A percentile compares a stretch with the other conserved stretches of the same genome.
phyloP scores from a whole-genome alignment of 2,113 vertebrate genomes.

The Forbesichthys agassizii region DNA sequence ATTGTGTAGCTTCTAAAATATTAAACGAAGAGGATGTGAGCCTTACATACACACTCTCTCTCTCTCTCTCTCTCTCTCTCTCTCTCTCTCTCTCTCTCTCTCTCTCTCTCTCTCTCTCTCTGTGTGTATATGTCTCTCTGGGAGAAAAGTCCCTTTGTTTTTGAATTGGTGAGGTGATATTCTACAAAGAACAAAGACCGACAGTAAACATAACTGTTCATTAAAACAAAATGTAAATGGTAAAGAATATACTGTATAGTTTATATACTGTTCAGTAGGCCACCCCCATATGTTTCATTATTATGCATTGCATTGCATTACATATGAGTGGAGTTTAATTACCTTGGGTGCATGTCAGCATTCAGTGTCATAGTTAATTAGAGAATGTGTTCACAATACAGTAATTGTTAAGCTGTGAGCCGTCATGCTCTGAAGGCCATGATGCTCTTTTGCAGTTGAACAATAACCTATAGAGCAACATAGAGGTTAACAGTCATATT shows the following conservation, averaged over 20 bases:
- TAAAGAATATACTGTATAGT: no score
- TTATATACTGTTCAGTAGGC: no score
- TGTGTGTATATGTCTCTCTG: neutral
- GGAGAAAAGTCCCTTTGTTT: no score
- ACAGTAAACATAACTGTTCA: no score
- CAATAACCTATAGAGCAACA: neutral
- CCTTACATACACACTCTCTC: no score
- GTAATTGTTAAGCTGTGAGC: slow-evolving; percentile 28
- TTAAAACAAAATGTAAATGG: no score
- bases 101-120: neutral
- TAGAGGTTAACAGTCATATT: no score
- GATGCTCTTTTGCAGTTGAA: slow-evolving; percentile 23
- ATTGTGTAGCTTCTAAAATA: no score
- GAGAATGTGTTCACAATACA: slow-evolving; percentile 15
- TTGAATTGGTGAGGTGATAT: no score
- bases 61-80: no score
- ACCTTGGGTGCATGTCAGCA: neutral
- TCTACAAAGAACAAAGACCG: no score
- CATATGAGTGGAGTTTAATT: neutral
- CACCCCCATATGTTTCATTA: neutral
- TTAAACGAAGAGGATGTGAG: no score
- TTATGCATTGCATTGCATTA: neutral
- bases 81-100: neutral
- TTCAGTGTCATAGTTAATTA: slow-evolving; percentile 24
- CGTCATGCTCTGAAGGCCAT: slow-evolving; percentile 26